Conservation (phyloP, 2,113 vertebrate species). For the Atlantisia rogersi region DNA sequence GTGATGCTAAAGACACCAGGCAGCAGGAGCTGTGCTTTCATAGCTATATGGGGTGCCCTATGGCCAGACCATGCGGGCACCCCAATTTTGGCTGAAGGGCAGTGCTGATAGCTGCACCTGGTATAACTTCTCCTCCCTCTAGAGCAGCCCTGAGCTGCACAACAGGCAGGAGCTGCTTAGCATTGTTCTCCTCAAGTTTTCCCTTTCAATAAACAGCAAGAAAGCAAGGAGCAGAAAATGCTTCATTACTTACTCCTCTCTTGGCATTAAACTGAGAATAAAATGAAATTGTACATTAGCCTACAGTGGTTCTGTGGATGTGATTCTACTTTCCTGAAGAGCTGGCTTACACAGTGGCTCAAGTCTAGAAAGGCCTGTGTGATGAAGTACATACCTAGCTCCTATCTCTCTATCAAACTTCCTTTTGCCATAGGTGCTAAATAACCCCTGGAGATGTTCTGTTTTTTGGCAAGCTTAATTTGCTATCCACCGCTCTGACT, state of each 20-base stretch:
- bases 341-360: background rate
- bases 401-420: background rate
- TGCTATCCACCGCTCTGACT: background rate
- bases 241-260: background rate
- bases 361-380: background rate
- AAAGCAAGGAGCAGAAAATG: background rate
- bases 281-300: background rate
- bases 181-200: background rate
- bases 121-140: background rate
- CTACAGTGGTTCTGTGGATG: background rate
- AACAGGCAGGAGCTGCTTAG: background rate
- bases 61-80: background rate
- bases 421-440: background rate
- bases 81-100: background rate
- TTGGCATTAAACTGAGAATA: background rate
- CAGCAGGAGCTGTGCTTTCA: background rate
- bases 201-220: background rate
- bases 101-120: background rate
- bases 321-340: background rate
- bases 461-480: background rate
- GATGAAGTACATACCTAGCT: background rate
- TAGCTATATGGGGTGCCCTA: rapidly evolving
- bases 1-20: background rate
- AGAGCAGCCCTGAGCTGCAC: background rate
- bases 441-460: rapidly evolving